A percentile compares a stretch with the other conserved stretches of the same genome.
Evolutionary conservation across 2,113 vertebrate species (phyloP).

Genomic region (Paedocypris sp.): DNA sequence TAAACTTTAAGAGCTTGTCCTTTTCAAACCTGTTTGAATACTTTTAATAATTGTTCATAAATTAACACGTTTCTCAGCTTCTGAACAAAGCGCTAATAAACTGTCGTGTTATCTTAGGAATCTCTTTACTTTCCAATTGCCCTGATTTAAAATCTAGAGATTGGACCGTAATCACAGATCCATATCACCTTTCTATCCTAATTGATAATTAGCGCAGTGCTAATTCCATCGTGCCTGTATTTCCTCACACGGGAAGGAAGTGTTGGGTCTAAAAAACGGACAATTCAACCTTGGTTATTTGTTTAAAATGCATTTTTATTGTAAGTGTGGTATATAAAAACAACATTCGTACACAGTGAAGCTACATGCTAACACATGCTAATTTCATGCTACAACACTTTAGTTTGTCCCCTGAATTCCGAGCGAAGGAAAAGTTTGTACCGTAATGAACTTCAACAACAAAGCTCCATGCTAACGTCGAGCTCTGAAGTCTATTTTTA

Average conservation of each 20-base stretch:
- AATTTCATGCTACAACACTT: constrained; percentile 2
- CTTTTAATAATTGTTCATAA: no score
- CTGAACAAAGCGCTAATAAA: constrained; percentile 12
- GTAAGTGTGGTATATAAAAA: constrained; percentile 20
- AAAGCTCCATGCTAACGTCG: not conserved
- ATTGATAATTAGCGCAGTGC: constrained; percentile 60
- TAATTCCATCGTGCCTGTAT: constrained; percentile 53
- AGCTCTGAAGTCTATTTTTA: no score
- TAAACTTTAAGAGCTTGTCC: no score
- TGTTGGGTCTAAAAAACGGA: no score
- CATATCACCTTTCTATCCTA: constrained; percentile 49
- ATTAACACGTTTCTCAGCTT: not conserved
- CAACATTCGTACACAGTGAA: constrained; percentile 5
- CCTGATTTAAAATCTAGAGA: constrained; percentile 28
- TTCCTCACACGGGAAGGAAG: constrained; percentile 48
- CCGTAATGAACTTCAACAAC: constrained; percentile 7
- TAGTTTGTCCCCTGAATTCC: constrained; percentile 2
- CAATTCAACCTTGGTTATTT: not conserved
- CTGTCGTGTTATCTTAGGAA: constrained; percentile 44
- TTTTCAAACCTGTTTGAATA: no score
- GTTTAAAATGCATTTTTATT: constrained; percentile 27
- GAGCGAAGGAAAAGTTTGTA: constrained; percentile 17
- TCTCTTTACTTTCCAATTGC: constrained; percentile 19
- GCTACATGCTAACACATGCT: constrained; percentile 5
- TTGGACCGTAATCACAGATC: constrained; percentile 37